phyloP scores from a whole-genome alignment of 1,140 invertebrate species.

The Zophobas morio region DNA sequence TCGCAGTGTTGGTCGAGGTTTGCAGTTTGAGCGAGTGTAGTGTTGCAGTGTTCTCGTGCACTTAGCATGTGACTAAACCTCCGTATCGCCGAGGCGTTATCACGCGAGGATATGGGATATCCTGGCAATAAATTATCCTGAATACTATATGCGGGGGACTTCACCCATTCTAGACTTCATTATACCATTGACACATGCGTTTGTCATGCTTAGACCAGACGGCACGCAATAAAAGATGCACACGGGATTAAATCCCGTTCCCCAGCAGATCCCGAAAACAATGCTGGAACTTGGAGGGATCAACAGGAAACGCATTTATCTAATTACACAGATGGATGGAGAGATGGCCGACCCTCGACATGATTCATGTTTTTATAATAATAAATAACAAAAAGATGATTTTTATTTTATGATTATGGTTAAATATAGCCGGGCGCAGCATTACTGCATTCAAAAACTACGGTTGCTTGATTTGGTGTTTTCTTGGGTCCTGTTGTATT shows the following conservation, averaged over 20 bases:
- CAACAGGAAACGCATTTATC: slow-evolving; percentile 56
- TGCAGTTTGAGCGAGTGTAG: neutral
- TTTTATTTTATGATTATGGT: too few species aligned
- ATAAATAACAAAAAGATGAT: too few species aligned
- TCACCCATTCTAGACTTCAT: slow-evolving; percentile 57
- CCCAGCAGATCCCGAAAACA: slow-evolving; percentile 12
- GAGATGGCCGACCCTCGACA: slow-evolving; percentile 3
- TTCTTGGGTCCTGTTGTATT: too few species aligned
- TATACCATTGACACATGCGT: slow-evolving; percentile 61
- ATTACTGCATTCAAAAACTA: too few species aligned
- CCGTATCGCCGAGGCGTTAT: slow-evolving; percentile 53
- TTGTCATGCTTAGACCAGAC: slow-evolving; percentile 55
- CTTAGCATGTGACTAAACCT: slow-evolving; percentile 54
- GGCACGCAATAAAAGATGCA: slow-evolving; percentile 58
- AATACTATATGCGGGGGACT: slow-evolving; percentile 49
- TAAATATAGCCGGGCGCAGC: too few species aligned
- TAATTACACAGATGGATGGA: slow-evolving; percentile 56
- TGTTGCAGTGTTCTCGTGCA: slow-evolving; percentile 38
- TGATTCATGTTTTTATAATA: slow-evolving; percentile 14
- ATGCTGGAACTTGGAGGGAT: slow-evolving; percentile 41
- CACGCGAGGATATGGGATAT: slow-evolving; percentile 62
- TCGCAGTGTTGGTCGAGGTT: neutral
- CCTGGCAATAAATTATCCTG: slow-evolving; percentile 61
- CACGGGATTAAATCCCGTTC: slow-evolving; percentile 53
- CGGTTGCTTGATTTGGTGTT: too few species aligned